Conservation (phyloP, 2,113 vertebrate species). For the Nyctereutes procyonoides region DNA sequence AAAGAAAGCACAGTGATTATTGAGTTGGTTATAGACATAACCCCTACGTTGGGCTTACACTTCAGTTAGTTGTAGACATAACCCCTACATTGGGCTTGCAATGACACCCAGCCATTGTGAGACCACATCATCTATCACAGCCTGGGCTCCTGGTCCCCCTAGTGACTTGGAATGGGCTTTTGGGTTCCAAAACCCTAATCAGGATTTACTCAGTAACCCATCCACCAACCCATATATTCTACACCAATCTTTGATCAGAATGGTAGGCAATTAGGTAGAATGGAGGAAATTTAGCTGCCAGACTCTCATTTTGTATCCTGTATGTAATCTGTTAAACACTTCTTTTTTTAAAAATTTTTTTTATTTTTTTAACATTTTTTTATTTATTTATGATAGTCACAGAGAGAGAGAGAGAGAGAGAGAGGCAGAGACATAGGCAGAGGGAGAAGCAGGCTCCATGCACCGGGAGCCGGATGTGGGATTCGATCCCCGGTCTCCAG, state of each 20-base stretch:
- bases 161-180: background rate
- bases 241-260: background rate
- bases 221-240: background rate
- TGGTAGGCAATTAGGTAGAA: background rate
- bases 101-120: background rate
- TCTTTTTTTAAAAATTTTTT: no score
- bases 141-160: background rate
- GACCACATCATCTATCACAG: background rate
- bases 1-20: no score
- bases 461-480: no score
- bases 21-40: no score
- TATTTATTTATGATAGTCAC: no score
- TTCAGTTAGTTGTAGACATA: background rate
- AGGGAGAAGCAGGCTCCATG: no score
- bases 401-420: no score
- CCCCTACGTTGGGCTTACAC: no score
- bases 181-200: background rate
- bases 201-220: background rate
- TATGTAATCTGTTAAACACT: background rate
- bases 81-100: background rate
- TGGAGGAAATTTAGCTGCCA: background rate
- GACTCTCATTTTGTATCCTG: background rate
- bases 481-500: no score
- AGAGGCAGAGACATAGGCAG: no score
- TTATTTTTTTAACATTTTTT: no score